Percentiles rank a stretch among this genome's conserved stretches.
Conservation (phyloP, 2,888 invertebrate species). For the Phorcus lineatus region DNA sequence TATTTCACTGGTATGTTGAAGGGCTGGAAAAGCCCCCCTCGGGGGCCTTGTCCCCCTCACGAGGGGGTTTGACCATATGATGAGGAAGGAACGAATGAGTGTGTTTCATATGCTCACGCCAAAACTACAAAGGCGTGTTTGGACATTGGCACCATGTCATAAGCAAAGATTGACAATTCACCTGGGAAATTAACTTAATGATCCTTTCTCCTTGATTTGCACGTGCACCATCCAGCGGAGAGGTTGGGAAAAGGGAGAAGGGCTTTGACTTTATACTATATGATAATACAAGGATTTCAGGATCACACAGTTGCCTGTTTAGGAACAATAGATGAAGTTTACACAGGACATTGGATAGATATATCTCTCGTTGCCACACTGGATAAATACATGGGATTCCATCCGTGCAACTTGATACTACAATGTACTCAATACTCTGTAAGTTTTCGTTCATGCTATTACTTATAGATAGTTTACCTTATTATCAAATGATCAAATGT, state of each 20-base stretch:
- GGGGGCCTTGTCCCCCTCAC: neutral
- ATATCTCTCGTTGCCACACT: neutral
- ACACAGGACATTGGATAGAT: neutral
- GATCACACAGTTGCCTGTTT: neutral
- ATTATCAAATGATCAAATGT: too few species aligned
- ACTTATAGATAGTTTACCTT: too few species aligned
- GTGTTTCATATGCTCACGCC: neutral
- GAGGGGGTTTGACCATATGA: too few species aligned
- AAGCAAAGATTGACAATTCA: neutral
- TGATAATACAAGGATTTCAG: too few species aligned
- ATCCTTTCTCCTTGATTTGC: neutral
- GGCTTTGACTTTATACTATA: neutral
- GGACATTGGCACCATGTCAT: neutral
- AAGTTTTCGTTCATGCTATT: too few species aligned
- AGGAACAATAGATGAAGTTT: neutral
- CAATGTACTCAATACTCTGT: too few species aligned
- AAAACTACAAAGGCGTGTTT: neutral
- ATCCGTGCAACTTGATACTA: too few species aligned
- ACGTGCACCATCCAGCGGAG: neutral
- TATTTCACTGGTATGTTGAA: neutral
- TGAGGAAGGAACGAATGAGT: too few species aligned
- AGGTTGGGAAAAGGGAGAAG: neutral
- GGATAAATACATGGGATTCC: too few species aligned
- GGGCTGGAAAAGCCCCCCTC: neutral
- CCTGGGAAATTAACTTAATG: constrained; percentile 2